Base-by-base conservation (phyloP, 2,888 invertebrate genomes). In the Chrysolina haemoptera region DNA sequence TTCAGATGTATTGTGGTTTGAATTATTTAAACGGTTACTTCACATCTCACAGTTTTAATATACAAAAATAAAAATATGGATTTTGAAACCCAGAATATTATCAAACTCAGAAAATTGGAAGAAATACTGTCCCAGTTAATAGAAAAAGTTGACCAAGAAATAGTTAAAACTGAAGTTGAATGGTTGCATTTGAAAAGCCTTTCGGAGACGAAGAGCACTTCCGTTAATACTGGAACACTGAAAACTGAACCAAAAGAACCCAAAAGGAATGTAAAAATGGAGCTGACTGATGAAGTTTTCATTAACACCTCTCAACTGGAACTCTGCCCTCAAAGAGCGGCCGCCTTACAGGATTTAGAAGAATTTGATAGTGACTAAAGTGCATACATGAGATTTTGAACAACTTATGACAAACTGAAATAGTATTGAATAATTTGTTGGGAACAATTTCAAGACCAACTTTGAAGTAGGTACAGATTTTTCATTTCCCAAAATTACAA, bases 101-200 rank as follows among this genome's bases (percentile, higher is more conserved):
- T 67, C 35, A 80, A 80, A 68, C 50, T 82, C 41, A 79, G 78
- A 75, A 50, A 70, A 18, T 62, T 80, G 14, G 82, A 82, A 72
- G 46, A 71, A 66, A 74, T 71, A 20, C 73, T 83, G 18, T 65
- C 68, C 48, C 70, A 65, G n/a, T 27, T 82, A 27, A 64, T 83
- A 16, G 72, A 80, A 14, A 82, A 82, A 76, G 78, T 83, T 14
- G 80, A 84, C 65, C 79, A 75, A 64, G 83, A 83, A 80, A 82
- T 83, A 22, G 80, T 79, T 16, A 75, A 35, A 63, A 84, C 82
- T 0, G 83, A 83, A 48, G 75, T 84, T 3, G 83, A 84, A 78
- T 84, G 82, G 83, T 71, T 83, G 73, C 81, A 84, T 68, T 73
- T 84, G 59, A 81, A 79, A 73, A 80, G 71, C 71, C 69, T 80